These are phyloP conservation scores for Oscheius myriophilus DNA, from an alignment of 2,888 invertebrate species.

Conservation along the genomic window DNA sequence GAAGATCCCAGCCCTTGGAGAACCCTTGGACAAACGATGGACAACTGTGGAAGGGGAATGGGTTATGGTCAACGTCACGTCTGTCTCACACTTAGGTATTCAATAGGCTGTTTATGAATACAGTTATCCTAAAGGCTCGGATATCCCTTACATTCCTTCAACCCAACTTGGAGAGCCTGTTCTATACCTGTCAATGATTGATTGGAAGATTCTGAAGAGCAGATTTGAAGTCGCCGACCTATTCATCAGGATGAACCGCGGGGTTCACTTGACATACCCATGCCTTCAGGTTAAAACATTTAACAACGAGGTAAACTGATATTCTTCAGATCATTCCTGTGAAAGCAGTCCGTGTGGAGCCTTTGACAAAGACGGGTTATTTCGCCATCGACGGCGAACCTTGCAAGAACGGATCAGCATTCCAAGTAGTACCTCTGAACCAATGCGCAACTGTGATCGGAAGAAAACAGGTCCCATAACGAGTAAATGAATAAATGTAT, in stretches of 20 bases:
- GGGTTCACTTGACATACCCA: constrained; percentile 26
- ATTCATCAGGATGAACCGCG: constrained; percentile 31
- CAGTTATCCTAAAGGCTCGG: constrained; percentile 16
- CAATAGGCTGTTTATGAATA: neutral
- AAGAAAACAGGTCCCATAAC: constrained; percentile 18
- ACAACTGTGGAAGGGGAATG: constrained; percentile 53
- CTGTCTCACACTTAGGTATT: constrained; percentile 56
- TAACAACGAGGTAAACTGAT: neutral
- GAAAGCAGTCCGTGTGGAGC: constrained; percentile 31
- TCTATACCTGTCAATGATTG: constrained; percentile 24
- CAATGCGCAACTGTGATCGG: constrained; percentile 25
- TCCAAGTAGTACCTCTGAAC: constrained; percentile 22
- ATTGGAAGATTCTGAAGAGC: constrained; percentile 25
- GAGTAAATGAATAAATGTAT: constrained; percentile 12
- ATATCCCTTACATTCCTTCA: constrained; percentile 24
- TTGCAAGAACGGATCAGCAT: constrained; percentile 31
- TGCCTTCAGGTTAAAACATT: constrained; percentile 28
- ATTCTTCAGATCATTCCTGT: constrained; percentile 28
- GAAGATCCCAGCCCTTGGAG: constrained; percentile 38
- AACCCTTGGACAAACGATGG: constrained; percentile 52
- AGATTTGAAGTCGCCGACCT: constrained; percentile 28
- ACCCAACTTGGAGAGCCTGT: constrained; percentile 22
- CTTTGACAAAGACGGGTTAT: constrained; percentile 27
- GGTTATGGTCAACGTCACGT: constrained; percentile 44
- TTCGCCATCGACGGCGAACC: constrained; percentile 33